phyloP scores from a whole-genome alignment of 1,140 invertebrate genomes.

The Zaprionus nigranus region DNA sequence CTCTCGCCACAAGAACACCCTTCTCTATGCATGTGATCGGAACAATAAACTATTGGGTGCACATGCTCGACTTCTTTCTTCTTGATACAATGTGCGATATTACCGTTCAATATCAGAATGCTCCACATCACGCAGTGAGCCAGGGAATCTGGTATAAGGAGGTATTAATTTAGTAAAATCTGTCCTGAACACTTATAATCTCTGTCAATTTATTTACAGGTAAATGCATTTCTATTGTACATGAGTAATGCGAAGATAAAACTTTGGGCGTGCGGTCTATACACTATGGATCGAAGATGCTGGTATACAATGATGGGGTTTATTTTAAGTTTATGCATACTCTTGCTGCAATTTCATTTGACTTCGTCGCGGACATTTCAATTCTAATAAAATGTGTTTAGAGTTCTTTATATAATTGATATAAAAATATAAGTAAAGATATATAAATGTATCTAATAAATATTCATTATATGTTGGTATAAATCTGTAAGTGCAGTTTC shows the following conservation, averaged over 20 bases:
- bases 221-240: constrained; percentile 28
- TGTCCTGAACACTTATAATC: background rate
- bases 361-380: background rate
- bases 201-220: background rate
- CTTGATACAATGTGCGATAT: constrained; percentile 56
- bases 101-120: constrained; percentile 33
- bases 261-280: constrained; percentile 34
- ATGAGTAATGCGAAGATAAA: background rate
- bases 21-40: background rate
- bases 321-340: constrained; percentile 11
- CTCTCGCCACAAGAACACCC: background rate
- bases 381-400: background rate
- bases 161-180: constrained; percentile 18
- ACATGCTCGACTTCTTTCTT: constrained; percentile 45
- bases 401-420: too few species aligned
- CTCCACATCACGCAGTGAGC: constrained; percentile 24
- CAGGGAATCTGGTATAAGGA: constrained; percentile 49
- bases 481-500: too few species aligned
- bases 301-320: constrained; percentile 22
- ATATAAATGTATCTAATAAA: too few species aligned
- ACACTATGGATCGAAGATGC: constrained; percentile 11
- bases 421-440: too few species aligned
- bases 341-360: constrained; percentile 43
- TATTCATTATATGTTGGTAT: too few species aligned
- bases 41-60: constrained; percentile 20